Conservation (phyloP, 2,888 invertebrate genomes). For the Monochamus alternatus region DNA sequence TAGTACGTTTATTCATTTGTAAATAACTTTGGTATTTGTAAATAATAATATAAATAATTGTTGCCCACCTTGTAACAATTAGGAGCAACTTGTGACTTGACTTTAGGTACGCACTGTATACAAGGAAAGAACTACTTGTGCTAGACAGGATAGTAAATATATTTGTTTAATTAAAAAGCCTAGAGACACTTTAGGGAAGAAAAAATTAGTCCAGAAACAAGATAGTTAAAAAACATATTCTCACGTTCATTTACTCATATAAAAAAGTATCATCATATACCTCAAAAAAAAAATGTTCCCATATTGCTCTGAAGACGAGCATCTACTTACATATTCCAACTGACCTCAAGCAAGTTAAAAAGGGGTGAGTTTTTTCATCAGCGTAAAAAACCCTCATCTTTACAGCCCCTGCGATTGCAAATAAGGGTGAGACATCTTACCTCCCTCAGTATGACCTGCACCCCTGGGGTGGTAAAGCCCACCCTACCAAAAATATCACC, state of each 20-base stretch:
- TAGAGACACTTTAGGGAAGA: not conserved
- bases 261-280: constrained; percentile 50
- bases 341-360: constrained; percentile 49
- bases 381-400: constrained; percentile 48
- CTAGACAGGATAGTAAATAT: no score
- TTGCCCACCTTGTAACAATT: no score
- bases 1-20: no score
- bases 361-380: constrained; percentile 53
- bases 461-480: constrained; percentile 50
- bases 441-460: constrained; percentile 36
- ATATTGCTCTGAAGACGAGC: constrained; percentile 51
- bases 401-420: constrained; percentile 33
- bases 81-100: no score
- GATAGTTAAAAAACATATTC: constrained; percentile 47
- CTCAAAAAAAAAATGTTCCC: constrained; percentile 55
- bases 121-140: no score
- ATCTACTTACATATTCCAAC: constrained; percentile 56
- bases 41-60: no score
- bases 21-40: no score
- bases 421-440: constrained; percentile 45
- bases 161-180: no score
- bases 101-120: no score
- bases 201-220: not conserved
- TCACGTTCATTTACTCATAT: constrained; percentile 46
- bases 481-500: constrained; percentile 52